phyloP scores from a whole-genome alignment of 2,113 vertebrate species.

The Phoenicopterus ruber region DNA sequence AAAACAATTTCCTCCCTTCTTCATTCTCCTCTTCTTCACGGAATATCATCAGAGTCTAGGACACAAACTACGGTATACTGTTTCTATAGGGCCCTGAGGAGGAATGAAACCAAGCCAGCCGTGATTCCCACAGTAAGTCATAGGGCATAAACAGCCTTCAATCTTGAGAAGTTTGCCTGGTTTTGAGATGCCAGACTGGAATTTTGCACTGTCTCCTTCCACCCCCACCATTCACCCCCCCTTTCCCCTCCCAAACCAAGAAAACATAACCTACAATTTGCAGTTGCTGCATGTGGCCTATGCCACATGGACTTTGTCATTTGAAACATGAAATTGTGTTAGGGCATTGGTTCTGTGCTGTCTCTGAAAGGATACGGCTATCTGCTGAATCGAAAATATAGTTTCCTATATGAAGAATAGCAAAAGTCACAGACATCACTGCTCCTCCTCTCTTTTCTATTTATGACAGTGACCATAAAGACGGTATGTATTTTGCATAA shows the following conservation, averaged over 20 bases:
- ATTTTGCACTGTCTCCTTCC: not conserved
- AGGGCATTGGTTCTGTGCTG: not conserved
- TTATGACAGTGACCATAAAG: not conserved
- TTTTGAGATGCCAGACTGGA: not conserved
- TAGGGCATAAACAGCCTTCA: not conserved
- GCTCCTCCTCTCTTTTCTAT: not conserved
- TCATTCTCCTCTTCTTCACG: not conserved
- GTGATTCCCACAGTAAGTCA: not conserved
- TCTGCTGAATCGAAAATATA: not conserved
- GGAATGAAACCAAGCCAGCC: not conserved
- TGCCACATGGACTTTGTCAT: not conserved
- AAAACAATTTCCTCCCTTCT: not conserved
- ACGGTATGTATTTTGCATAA: not conserved
- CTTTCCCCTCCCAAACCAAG: rapidly evolving
- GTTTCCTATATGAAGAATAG: not conserved
- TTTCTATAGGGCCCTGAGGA: rapidly evolving
- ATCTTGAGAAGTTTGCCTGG: not conserved
- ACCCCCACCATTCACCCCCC: not conserved
- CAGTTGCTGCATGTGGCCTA: not conserved
- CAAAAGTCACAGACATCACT: not conserved
- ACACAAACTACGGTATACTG: not conserved
- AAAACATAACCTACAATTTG: not conserved
- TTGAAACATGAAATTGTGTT: not conserved
- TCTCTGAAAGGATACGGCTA: not conserved
- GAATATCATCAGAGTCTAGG: not conserved